A percentile compares a stretch with the other conserved stretches of the same genome.
Evolutionary conservation across 2,797 vertebrate species (phyloP).

Genomic region (Argya squamiceps): DNA sequence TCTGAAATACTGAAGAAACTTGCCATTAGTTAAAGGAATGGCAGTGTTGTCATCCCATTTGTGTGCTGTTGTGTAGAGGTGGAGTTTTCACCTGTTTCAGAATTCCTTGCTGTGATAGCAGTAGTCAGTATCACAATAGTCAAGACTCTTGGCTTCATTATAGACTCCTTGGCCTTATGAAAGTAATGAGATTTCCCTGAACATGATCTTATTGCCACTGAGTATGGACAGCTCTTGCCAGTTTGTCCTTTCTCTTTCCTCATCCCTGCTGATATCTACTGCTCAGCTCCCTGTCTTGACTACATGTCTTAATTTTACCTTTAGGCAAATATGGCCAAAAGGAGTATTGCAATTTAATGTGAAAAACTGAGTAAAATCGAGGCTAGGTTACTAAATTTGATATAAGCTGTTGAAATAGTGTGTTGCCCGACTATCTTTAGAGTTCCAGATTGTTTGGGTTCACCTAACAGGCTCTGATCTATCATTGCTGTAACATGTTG

Average conservation of each 20-base stretch:
- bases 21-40: neutral
- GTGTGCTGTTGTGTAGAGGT: neutral
- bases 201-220: neutral
- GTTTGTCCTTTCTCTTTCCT: neutral
- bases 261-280: neutral
- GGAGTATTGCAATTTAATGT: neutral
- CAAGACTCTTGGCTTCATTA: neutral
- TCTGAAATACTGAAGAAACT: neutral
- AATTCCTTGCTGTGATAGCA: neutral
- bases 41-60: neutral
- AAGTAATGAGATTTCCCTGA: neutral
- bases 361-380: neutral
- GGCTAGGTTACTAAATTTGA: neutral
- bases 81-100: neutral
- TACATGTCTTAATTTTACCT: neutral
- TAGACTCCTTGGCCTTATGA: neutral
- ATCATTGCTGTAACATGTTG: neutral
- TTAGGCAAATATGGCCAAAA: neutral
- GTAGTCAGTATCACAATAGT: rapidly evolving
- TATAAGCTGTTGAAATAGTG: neutral
- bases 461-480: neutral
- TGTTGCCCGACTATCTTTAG: neutral
- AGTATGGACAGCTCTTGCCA: neutral
- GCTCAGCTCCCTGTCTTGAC: neutral
- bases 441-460: neutral